Evolutionary conservation across 2,888 invertebrate species (phyloP), one percentile per base, ranked within the genome.

Genomic region (Torymus texanus): DNA sequence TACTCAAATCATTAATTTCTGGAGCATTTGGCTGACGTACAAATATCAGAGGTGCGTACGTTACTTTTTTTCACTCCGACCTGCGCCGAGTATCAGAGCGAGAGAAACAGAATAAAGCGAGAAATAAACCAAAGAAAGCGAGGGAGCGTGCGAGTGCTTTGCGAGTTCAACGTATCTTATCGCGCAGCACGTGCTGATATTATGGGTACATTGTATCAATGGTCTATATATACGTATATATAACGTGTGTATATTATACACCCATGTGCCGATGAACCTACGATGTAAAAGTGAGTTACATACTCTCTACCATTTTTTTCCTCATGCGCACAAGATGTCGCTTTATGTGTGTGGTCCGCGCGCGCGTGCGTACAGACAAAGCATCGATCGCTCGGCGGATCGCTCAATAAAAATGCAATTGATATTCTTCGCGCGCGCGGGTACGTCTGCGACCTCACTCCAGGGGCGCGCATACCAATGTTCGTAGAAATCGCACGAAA

Each of bases 61-160:
- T 81, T 81, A 81, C 81, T 80, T 80, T 24, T 24, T 16, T 59
- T 53, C 59, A n/a, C 58, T 4, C 18, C 59, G 16, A 41, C 29
- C 0, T 8, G 8, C 41, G 41, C 1, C 8, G 41, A 41, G 41
- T 41, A 8, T 8, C 8, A 41, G 29, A 3, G 29, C 3, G 41
- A 5, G 41, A 41, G 41, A 41, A 41, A 13, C 29, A 71, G 59
- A 59, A 50, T 21, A 41, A 59, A 68, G 67, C 61, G 78, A 84
- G 85, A 85, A 84, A 85, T 84, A 86, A 85, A 84, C 78, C 75
- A 78, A 80, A 73, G 82, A 75, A 68, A 83, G 81, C 78, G 83
- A 51, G 11, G 51, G 41, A 66, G 8, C 41, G 41, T 8, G 41
- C 41, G 41, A 41, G 8, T 41, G 41, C 41, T 41, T 41, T 8